Conservation (phyloP, 2,888 invertebrate species). For the Hydropsyche betteni region DNA sequence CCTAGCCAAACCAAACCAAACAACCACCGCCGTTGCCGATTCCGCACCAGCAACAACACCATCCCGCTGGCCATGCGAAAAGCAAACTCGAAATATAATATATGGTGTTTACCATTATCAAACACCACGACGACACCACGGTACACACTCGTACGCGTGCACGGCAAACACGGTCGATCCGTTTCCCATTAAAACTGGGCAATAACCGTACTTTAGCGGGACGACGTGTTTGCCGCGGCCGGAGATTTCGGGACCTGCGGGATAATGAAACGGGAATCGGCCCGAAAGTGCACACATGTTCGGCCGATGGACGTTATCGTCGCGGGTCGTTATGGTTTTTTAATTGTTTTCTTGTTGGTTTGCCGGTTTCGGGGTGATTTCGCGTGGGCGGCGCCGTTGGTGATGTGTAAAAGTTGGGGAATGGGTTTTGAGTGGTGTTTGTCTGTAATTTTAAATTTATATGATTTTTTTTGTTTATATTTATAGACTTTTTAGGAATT, state of each 20-base stretch:
- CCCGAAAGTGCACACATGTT: not conserved
- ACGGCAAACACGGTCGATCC: conserved; percentile 9
- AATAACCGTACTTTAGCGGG: conserved; percentile 29
- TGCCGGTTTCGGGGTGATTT: not conserved
- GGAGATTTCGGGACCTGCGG: not conserved
- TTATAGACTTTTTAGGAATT: too few species aligned
- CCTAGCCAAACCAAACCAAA: too few species aligned
- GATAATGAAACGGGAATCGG: conserved; percentile 20
- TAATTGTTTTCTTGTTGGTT: not conserved
- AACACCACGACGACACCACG: not conserved
- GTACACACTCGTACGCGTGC: not conserved
- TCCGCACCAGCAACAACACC: too few species aligned
- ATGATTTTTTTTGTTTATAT: too few species aligned
- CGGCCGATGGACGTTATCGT: too few species aligned
- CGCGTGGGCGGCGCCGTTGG: too few species aligned
- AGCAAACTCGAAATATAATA: conserved; percentile 25
- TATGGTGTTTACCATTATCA: not conserved
- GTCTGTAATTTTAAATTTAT: too few species aligned
- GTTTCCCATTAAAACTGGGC: conserved; percentile 26
- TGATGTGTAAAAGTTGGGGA: too few species aligned
- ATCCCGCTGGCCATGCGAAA: conserved; percentile 6
- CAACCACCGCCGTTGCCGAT: too few species aligned
- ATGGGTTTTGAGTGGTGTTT: too few species aligned
- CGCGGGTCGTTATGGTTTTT: too few species aligned
- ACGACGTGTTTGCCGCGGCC: conserved; percentile 11